Evolutionary conservation across 2,888 invertebrate species (phyloP).

Genomic region (Prosopocoilus inquinatus): DNA sequence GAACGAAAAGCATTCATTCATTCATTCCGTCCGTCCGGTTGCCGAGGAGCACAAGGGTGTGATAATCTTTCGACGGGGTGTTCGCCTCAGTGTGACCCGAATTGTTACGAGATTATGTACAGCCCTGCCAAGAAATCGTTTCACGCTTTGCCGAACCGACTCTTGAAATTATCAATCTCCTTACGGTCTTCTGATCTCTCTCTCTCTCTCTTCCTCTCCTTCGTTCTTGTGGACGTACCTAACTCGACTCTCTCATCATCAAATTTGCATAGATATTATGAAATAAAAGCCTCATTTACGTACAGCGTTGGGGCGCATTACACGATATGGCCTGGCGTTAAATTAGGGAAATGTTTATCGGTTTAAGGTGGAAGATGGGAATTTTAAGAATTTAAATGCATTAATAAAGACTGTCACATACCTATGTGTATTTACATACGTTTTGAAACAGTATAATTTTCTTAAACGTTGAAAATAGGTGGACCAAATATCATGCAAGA

Average conservation of each 20-base stretch:
- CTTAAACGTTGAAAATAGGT: too few species aligned
- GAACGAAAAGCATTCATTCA: too few species aligned
- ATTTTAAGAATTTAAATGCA: too few species aligned
- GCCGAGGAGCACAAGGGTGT: conserved; percentile 25
- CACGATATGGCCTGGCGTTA: conserved; percentile 12
- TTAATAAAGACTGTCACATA: too few species aligned
- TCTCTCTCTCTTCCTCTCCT: conserved; percentile 21
- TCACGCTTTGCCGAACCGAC: conserved; percentile 30
- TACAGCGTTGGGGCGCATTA: conserved; percentile 17
- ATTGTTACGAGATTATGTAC: conserved; percentile 34
- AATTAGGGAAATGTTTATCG: conserved; percentile 12
- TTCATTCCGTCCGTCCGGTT: conserved; percentile 1
- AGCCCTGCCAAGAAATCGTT: conserved; percentile 31
- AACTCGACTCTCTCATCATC: conserved; percentile 15
- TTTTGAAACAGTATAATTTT: too few species aligned
- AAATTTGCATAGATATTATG: conserved; percentile 24
- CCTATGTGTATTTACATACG: too few species aligned
- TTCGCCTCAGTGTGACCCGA: conserved; percentile 28
- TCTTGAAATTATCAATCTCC: conserved; percentile 31
- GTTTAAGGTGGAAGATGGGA: too few species aligned
- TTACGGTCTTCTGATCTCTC: conserved; percentile 25
- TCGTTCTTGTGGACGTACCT: not conserved
- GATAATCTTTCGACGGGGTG: conserved; percentile 28
- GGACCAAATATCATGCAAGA: too few species aligned
- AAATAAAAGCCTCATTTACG: conserved; percentile 17